phyloP scores from a whole-genome alignment of 1,140 invertebrate genomes.

The Rhyzopertha dominica region DNA sequence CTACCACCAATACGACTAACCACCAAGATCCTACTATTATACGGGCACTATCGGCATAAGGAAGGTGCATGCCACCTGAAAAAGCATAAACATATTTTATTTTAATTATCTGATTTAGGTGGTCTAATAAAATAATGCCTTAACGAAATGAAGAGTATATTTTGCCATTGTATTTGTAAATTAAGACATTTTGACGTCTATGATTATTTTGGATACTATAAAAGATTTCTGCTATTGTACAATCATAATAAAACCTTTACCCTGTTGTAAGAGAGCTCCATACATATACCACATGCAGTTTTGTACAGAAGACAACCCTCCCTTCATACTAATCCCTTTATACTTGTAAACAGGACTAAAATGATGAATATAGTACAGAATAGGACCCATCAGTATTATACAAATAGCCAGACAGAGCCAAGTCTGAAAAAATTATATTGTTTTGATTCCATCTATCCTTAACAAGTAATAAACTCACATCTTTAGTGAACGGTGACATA shows the following conservation, averaged over 20 bases:
- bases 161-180: too few species aligned
- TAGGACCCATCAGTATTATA: constrained; percentile 69
- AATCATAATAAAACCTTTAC: constrained; percentile 52
- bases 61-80: constrained; percentile 78
- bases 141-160: too few species aligned
- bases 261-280: constrained; percentile 86
- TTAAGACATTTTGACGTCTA: too few species aligned
- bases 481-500: constrained; percentile 73
- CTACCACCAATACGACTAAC: constrained; percentile 83
- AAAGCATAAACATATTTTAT: constrained; percentile 11
- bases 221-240: too few species aligned
- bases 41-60: constrained; percentile 80
- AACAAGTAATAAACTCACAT: constrained; percentile 52
- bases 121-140: too few species aligned
- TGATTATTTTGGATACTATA: too few species aligned
- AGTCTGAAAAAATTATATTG: constrained; percentile 55
- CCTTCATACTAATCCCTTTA: constrained; percentile 49
- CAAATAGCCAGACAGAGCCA: constrained; percentile 72
- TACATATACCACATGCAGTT: constrained; percentile 89
- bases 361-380: constrained; percentile 71
- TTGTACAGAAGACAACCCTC: constrained; percentile 61
- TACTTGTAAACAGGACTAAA: constrained; percentile 66
- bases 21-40: constrained; percentile 87
- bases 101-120: too few species aligned
- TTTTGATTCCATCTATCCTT: neutral